phyloP scores from a whole-genome alignment of 2,888 invertebrate genomes.

The Branchellion lobata region DNA sequence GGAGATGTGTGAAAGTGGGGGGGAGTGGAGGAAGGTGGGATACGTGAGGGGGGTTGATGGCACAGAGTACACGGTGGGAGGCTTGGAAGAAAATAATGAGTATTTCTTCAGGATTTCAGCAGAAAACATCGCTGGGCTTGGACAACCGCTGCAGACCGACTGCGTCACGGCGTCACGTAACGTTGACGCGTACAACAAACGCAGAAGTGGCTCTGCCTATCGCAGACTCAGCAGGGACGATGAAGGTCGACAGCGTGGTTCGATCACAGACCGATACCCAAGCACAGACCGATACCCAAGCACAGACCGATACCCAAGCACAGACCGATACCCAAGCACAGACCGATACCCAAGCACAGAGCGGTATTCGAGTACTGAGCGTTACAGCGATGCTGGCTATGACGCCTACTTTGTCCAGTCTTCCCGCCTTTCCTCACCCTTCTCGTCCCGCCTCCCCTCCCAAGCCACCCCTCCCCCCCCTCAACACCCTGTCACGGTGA shows the following conservation, averaged over 20 bases:
- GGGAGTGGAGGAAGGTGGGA: slow-evolving; percentile 52
- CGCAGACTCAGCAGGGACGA: slow-evolving; percentile 68
- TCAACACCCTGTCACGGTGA: slow-evolving; percentile 73
- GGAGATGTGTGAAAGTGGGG: slow-evolving; percentile 52
- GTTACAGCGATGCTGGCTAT: slow-evolving; percentile 6
- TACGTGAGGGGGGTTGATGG: slow-evolving; percentile 50
- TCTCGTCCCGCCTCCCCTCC: background rate
- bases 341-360: no score
- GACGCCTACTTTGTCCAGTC: background rate
- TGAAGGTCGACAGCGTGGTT: slow-evolving; percentile 67
- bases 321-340: no score
- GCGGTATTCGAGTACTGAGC: background rate
- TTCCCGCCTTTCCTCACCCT: background rate
- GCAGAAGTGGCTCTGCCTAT: slow-evolving; percentile 55
- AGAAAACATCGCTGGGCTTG: slow-evolving; percentile 58
- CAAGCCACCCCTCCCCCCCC: slow-evolving; percentile 71
- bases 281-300: no score
- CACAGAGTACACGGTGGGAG: slow-evolving; percentile 52
- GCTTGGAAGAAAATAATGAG: slow-evolving; percentile 54
- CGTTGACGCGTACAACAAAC: slow-evolving; percentile 7
- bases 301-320: no score
- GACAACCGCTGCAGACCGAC: slow-evolving; percentile 56
- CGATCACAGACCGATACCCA: slow-evolving; percentile 46
- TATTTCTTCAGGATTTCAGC: slow-evolving; percentile 60
- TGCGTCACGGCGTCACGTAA: slow-evolving; percentile 56